Evolutionary conservation across 2,888 invertebrate species (phyloP).

Genomic region (Hedya salicella): DNA sequence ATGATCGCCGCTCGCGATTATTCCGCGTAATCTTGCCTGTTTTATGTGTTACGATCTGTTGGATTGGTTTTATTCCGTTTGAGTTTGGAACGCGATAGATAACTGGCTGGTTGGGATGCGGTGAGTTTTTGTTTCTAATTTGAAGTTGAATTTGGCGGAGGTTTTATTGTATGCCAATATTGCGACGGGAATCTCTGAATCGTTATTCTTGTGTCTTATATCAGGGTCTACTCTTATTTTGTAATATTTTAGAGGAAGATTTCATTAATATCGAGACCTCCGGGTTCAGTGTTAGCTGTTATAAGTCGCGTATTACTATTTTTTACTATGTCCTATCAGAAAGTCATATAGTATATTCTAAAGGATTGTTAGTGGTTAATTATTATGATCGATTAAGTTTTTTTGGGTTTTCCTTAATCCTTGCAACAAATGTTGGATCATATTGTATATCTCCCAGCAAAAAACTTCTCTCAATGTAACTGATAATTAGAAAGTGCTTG

Average conservation of each 20-base stretch:
- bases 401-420: too few relatives aligned
- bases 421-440: too few relatives aligned
- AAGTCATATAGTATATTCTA: too few relatives aligned
- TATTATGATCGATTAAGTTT: too few relatives aligned
- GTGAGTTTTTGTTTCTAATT: slow-evolving; percentile 1
- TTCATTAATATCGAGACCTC: too few relatives aligned
- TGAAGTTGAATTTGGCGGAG: slow-evolving; percentile 11
- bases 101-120: slow-evolving; percentile 17
- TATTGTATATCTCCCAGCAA: too few relatives aligned
- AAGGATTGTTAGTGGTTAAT: too few relatives aligned
- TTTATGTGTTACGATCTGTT: slow-evolving; percentile 48
- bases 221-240: background rate
- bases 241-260: background rate
- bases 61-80: slow-evolving; percentile 41
- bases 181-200: background rate
- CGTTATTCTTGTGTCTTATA: background rate
- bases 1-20: slow-evolving; percentile 65
- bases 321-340: too few relatives aligned
- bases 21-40: slow-evolving; percentile 61
- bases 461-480: too few relatives aligned
- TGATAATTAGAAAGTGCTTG: too few relatives aligned
- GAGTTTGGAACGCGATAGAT: slow-evolving; percentile 40
- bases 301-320: too few relatives aligned
- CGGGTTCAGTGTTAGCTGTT: too few relatives aligned
- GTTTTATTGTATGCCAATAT: background rate